A percentile compares a stretch with the other conserved stretches of the same genome.
These are phyloP conservation scores for Moxostoma hubbsi DNA, from an alignment of 2,797 vertebrate genomes.

Conservation along the genomic window DNA sequence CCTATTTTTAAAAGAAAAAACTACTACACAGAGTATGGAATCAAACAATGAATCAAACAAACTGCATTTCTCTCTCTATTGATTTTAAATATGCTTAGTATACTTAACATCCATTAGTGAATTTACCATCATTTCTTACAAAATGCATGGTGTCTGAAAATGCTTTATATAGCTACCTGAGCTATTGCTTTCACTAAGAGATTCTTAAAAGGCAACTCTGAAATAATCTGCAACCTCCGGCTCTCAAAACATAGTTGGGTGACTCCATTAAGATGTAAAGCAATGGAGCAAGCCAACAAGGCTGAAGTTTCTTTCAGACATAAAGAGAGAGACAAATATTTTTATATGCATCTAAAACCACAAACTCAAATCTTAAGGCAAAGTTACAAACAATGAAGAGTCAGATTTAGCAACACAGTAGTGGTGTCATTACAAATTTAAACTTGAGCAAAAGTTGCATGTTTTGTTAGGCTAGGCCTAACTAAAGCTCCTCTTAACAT, in stretches of 20 bases:
- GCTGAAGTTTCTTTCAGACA: neutral
- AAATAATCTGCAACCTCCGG: constrained; percentile 15
- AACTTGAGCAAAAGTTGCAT: neutral
- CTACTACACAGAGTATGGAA: neutral
- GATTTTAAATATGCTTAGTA: constrained; percentile 28
- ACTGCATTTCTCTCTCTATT: neutral
- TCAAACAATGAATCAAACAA: constrained; percentile 20
- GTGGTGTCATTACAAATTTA: neutral
- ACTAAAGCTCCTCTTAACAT: constrained; percentile 6
- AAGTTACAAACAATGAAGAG: neutral
- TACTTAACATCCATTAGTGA: constrained; percentile 48
- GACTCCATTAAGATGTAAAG: constrained; percentile 40
- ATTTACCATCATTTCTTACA: constrained; percentile 26
- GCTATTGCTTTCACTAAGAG: constrained; percentile 3
- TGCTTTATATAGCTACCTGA: constrained; percentile 24
- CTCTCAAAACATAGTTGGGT: constrained; percentile 14
- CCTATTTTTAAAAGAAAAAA: constrained; percentile 8
- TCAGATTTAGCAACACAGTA: neutral
- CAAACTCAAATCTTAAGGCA: neutral
- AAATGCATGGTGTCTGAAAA: neutral
- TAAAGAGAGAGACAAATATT: neutral
- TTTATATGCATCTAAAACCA: neutral
- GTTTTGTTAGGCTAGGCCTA: constrained; percentile 10
- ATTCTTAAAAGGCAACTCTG: constrained; percentile 23
- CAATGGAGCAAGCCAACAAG: neutral